These are phyloP conservation scores for Bacillus rossius DNA, from an alignment of 1,140 invertebrate species.

Conservation along the genomic window DNA sequence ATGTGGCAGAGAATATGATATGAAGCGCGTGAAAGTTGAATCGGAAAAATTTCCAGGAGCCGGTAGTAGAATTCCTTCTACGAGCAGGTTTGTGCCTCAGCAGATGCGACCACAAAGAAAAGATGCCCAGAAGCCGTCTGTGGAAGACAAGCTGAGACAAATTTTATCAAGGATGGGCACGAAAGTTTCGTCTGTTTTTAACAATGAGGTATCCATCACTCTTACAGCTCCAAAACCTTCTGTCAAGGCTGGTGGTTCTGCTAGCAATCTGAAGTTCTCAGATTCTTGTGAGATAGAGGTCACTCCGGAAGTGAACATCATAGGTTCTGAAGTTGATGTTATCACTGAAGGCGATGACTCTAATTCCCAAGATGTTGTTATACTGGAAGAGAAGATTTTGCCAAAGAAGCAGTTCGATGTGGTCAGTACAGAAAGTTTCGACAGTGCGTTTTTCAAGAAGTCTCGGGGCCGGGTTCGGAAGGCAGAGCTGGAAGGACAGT, in stretches of 20 bases:
- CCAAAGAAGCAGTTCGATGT: neutral
- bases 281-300: neutral
- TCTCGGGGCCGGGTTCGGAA: conserved; percentile 8
- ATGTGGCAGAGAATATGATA: too few relatives aligned
- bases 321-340: neutral
- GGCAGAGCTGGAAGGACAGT: neutral
- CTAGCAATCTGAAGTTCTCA: too few relatives aligned
- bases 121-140: neutral
- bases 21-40: too few relatives aligned
- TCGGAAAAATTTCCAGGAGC: too few relatives aligned
- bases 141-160: conserved; percentile 2
- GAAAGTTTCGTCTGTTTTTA: neutral
- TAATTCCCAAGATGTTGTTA: conserved; percentile 3
- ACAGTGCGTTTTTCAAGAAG: neutral
- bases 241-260: neutral
- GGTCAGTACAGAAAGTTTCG: neutral
- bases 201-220: neutral
- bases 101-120: neutral
- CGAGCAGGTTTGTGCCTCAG: too few relatives aligned
- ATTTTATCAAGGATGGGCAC: conserved; percentile 3
- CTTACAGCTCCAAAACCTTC: neutral
- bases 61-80: too few relatives aligned
- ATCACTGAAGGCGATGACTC: neutral
- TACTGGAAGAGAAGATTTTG: conserved; percentile 1
- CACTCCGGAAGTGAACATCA: neutral